Conservation (phyloP, 2,113 vertebrate species). For the Mastomys coucha region DNA sequence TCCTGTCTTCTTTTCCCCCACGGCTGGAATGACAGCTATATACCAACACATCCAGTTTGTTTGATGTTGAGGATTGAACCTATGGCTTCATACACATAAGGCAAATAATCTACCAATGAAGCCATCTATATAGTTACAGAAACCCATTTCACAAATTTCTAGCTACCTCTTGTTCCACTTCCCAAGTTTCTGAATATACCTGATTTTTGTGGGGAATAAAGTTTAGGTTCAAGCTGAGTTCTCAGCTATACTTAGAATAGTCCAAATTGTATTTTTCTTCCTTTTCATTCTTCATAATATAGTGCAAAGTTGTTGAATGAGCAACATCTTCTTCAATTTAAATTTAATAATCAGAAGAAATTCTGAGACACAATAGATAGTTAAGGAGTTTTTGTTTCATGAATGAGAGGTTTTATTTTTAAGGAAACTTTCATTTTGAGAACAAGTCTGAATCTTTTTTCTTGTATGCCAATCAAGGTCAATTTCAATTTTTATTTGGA, state of each 20-base stretch:
- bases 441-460: constrained; percentile 20
- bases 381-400: constrained; percentile 45
- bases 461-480: constrained; percentile 18
- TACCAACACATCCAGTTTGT: background rate
- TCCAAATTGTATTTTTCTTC: constrained; percentile 29
- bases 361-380: constrained; percentile 36
- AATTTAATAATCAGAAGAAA: constrained; percentile 66
- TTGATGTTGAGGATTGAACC: background rate
- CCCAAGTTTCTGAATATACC: background rate
- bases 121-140: background rate
- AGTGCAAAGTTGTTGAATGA: constrained; percentile 37
- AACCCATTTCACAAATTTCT: constrained; percentile 5
- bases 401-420: constrained; percentile 53
- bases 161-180: background rate
- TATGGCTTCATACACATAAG: background rate
- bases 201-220: constrained; percentile 54
- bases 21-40: background rate
- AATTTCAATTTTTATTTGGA: constrained; percentile 59
- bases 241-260: constrained; percentile 28
- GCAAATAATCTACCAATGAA: background rate
- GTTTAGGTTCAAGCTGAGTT: constrained; percentile 57
- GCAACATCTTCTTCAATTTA: constrained; percentile 49
- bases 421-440: constrained; percentile 57
- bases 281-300: constrained; percentile 43
- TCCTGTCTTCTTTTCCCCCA: background rate